Conservation (phyloP, 2,797 vertebrate species). For the Pelobates cultripes region DNA sequence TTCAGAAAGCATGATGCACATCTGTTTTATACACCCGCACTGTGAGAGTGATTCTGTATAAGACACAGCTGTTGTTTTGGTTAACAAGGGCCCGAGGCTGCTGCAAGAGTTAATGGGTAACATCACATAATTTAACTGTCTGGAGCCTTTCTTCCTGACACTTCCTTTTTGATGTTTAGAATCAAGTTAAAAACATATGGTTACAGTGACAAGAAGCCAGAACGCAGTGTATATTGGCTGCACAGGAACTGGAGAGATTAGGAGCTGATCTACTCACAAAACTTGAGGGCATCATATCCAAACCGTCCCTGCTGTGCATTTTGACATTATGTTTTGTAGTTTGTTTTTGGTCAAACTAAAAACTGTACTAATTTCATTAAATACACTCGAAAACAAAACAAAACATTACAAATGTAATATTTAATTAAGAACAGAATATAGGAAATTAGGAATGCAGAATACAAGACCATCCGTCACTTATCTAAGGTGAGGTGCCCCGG, state of each 20-base stretch:
- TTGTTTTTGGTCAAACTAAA: no score
- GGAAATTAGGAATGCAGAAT: no score
- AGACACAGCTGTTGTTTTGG: constrained; percentile 18
- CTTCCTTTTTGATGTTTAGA: constrained; percentile 23
- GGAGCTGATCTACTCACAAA: neutral
- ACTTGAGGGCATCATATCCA: neutral
- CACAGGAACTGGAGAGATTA: neutral
- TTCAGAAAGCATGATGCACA: neutral
- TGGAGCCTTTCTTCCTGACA: neutral
- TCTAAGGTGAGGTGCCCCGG: no score
- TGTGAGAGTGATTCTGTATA: neutral
- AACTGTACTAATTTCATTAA: no score
- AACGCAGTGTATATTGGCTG: neutral
- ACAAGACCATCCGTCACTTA: no score
- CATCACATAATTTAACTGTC: constrained; percentile 12
- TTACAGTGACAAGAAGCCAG: constrained; percentile 3
- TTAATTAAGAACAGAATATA: no score
- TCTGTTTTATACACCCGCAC: constrained; percentile 5
- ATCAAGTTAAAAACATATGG: constrained; percentile 34
- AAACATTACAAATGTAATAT: no score
- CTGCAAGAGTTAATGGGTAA: constrained; percentile 18
- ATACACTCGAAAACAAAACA: no score
- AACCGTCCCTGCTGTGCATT: no score
- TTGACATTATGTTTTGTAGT: no score
- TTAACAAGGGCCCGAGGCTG: neutral